Percentiles rank a stretch among this genome's conserved stretches.
These are phyloP conservation scores for Drosophila pseudoobscura DNA, from an alignment of 1,140 invertebrate genomes.

Conservation along the genomic window DNA sequence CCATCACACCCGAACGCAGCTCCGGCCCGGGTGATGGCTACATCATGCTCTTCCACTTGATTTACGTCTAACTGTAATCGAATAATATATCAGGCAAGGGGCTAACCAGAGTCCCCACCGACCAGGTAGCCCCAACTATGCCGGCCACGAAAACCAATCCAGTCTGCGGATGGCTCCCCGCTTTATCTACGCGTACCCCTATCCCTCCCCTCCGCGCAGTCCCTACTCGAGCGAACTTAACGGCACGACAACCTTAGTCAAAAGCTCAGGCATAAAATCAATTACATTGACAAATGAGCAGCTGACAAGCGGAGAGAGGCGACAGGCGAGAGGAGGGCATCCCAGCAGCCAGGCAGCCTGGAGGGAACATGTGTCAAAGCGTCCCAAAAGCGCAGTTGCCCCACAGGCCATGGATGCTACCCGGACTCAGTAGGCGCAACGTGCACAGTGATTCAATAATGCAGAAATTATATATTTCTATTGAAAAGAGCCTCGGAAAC, in stretches of 20 bases:
- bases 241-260: slow-evolving; percentile 66
- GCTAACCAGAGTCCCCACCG: slow-evolving; percentile 26
- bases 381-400: slow-evolving; percentile 59
- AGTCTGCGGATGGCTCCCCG: slow-evolving; percentile 15
- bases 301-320: slow-evolving; percentile 60
- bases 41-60: slow-evolving; percentile 78
- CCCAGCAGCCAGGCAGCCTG: background rate
- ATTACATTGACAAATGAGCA: slow-evolving; percentile 82
- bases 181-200: slow-evolving; percentile 3
- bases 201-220: background rate
- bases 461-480: too few species aligned
- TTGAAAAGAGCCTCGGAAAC: too few species aligned
- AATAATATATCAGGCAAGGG: slow-evolving; percentile 75
- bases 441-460: slow-evolving; percentile 7
- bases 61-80: slow-evolving; percentile 81
- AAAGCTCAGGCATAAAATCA: slow-evolving; percentile 79
- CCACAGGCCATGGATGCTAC: slow-evolving; percentile 46
- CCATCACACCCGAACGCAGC: slow-evolving; percentile 2
- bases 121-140: slow-evolving; percentile 41
- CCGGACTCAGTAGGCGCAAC: slow-evolving; percentile 1
- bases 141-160: slow-evolving; percentile 45
- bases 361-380: slow-evolving; percentile 53
- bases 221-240: slow-evolving; percentile 22
- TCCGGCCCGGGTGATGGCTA: slow-evolving; percentile 59
- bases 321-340: too few species aligned